Percentiles rank a stretch among this genome's conserved stretches.
These are phyloP conservation scores for Zaprionus capensis DNA, from an alignment of 1,140 invertebrate species.

Conservation along the genomic window DNA sequence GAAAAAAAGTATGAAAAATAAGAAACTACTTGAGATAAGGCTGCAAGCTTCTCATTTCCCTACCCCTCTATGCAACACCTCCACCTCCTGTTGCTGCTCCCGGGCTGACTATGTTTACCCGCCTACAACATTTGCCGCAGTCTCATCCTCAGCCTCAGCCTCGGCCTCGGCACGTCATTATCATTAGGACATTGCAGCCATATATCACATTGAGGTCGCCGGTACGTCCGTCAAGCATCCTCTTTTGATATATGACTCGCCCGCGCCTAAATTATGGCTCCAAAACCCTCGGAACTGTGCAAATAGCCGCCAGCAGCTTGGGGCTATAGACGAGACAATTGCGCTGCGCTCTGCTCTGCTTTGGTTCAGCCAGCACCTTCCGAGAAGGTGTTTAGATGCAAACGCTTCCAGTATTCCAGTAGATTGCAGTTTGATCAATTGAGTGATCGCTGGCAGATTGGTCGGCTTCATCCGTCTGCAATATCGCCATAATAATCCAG, in stretches of 20 bases:
- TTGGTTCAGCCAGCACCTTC: slow-evolving; percentile 30
- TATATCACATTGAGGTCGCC: slow-evolving; percentile 62
- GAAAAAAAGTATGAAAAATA: slow-evolving; percentile 11
- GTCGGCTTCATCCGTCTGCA: slow-evolving; percentile 5
- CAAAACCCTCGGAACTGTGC: slow-evolving; percentile 53
- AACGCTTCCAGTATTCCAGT: slow-evolving; percentile 72
- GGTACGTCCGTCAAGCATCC: slow-evolving; percentile 31
- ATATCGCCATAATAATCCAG: slow-evolving; percentile 42
- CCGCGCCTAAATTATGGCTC: slow-evolving; percentile 74
- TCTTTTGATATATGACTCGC: slow-evolving; percentile 63
- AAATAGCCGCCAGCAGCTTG: slow-evolving; percentile 76
- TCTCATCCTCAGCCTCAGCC: not conserved
- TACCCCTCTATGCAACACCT: not conserved
- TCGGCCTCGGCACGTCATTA: slow-evolving; percentile 63
- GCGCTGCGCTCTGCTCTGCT: not conserved
- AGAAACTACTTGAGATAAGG: slow-evolving; percentile 46
- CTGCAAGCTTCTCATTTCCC: not conserved
- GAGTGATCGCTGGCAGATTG: slow-evolving; percentile 32
- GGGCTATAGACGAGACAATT: slow-evolving; percentile 64
- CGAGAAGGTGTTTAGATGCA: slow-evolving; percentile 68
- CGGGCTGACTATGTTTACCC: slow-evolving; percentile 10
- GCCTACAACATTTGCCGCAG: slow-evolving; percentile 23
- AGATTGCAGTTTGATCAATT: slow-evolving; percentile 44
- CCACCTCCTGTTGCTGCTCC: slow-evolving; percentile 2
- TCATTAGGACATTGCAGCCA: slow-evolving; percentile 67